phyloP scores from a whole-genome alignment of 2,888 invertebrate genomes.

The Tetheella fluctuosa region DNA sequence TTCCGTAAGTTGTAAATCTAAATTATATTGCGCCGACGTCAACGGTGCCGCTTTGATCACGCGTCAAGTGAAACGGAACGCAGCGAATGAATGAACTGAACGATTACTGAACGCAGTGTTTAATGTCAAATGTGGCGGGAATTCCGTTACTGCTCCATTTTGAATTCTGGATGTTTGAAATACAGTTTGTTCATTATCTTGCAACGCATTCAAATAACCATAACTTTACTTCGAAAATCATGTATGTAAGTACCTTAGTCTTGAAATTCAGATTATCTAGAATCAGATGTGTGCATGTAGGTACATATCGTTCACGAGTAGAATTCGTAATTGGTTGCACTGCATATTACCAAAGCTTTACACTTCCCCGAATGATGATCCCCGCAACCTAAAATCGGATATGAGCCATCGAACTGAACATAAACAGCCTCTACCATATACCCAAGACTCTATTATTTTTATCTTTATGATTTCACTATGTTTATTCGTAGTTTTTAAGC shows the following conservation, averaged over 20 bases:
- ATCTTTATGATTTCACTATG: background rate
- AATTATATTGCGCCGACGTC: conserved; percentile 65
- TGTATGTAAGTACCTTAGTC: background rate
- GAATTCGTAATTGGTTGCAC: background rate
- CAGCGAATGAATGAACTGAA: conserved; percentile 58
- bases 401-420: background rate
- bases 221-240: background rate
- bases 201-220: background rate
- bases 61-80: conserved; percentile 71
- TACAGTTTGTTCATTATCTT: background rate
- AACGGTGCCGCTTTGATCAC: conserved; percentile 76
- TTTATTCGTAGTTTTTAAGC: no score
- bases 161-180: conserved; percentile 9
- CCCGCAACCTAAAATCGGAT: conserved; percentile 13
- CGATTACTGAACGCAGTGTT: conserved; percentile 73
- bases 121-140: conserved; percentile 74
- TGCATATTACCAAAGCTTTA: conserved; percentile 13
- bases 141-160: conserved; percentile 34
- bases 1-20: conserved; percentile 81
- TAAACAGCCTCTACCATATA: background rate
- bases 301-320: background rate
- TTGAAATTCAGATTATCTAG: background rate
- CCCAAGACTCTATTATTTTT: background rate
- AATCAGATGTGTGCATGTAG: background rate
- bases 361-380: conserved; percentile 9